Evolutionary conservation across 2,888 invertebrate genomes (phyloP).

Genomic region (Glaucopsyche alexis): DNA sequence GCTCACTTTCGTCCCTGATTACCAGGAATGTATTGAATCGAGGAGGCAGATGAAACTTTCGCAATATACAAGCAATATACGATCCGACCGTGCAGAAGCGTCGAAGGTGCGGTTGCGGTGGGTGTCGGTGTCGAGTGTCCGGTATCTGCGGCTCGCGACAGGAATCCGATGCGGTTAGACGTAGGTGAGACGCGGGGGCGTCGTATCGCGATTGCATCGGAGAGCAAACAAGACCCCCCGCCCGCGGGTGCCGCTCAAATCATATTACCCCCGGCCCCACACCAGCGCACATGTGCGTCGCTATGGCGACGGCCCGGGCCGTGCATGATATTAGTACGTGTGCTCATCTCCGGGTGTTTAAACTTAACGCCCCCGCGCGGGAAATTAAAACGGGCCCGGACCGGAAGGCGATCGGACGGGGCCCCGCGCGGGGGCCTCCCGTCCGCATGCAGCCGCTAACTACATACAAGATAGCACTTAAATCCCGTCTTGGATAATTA

Average conservation of each 20-base stretch:
- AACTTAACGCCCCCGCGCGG: conserved; percentile 71
- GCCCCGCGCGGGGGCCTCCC: conserved; percentile 36
- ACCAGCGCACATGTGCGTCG: conserved; percentile 79
- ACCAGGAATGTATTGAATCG: no score
- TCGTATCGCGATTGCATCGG: conserved; percentile 79
- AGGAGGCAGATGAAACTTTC: not conserved
- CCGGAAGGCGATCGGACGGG: conserved; percentile 62
- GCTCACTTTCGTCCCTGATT: no score
- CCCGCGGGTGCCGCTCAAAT: conserved; percentile 70
- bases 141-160: conserved; percentile 75
- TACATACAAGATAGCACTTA: not conserved
- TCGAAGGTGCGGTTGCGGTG: conserved; percentile 53
- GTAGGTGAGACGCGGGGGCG: conserved; percentile 65
- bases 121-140: conserved; percentile 64
- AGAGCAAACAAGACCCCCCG: conserved; percentile 79
- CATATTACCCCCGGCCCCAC: conserved; percentile 77
- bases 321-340: conserved; percentile 78
- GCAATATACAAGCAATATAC: conserved; percentile 43
- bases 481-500: not conserved
- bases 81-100: conserved; percentile 46
- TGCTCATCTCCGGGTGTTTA: conserved; percentile 78
- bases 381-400: conserved; percentile 77
- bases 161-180: conserved; percentile 78
- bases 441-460: not conserved
- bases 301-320: conserved; percentile 84